Conservation (phyloP, 2,797 vertebrate genomes). For the Ciconia nigra region DNA sequence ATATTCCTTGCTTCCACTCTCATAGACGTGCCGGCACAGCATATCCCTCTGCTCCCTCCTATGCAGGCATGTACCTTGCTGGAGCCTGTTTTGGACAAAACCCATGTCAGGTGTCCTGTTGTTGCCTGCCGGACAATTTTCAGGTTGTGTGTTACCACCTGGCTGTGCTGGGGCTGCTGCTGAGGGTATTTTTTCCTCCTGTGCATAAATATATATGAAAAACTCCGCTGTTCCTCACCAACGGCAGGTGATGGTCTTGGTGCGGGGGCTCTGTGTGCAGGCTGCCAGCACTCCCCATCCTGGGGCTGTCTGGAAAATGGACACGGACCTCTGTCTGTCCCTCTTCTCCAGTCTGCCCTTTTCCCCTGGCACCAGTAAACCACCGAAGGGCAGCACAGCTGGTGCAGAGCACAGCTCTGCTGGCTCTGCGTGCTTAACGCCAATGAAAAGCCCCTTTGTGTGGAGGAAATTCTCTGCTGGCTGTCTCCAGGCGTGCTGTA, state of each 20-base stretch:
- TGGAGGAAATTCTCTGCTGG: background rate
- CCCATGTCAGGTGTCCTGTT: accelerated
- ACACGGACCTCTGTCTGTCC: accelerated
- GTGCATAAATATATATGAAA: accelerated
- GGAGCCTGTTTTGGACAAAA: background rate
- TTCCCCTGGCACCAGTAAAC: background rate
- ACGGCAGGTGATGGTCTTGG: background rate
- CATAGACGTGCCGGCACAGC: background rate
- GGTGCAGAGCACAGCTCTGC: background rate
- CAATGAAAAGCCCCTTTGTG: background rate
- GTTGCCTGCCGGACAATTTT: background rate
- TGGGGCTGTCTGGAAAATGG: background rate
- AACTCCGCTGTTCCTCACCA: background rate
- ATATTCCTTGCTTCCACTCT: background rate
- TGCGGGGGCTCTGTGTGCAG: background rate
- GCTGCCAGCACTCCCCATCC: background rate
- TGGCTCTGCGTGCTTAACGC: background rate
- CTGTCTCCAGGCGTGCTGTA: accelerated
- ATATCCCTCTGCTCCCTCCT: background rate
- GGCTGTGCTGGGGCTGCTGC: background rate
- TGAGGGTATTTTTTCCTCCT: background rate
- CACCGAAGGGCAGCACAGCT: background rate
- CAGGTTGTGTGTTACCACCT: background rate
- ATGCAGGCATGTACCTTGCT: background rate
- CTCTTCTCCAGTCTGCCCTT: background rate